Percentiles rank a stretch among this genome's conserved stretches.
Evolutionary conservation across 2,888 invertebrate genomes (phyloP).

Genomic region (Hololepta plana): DNA sequence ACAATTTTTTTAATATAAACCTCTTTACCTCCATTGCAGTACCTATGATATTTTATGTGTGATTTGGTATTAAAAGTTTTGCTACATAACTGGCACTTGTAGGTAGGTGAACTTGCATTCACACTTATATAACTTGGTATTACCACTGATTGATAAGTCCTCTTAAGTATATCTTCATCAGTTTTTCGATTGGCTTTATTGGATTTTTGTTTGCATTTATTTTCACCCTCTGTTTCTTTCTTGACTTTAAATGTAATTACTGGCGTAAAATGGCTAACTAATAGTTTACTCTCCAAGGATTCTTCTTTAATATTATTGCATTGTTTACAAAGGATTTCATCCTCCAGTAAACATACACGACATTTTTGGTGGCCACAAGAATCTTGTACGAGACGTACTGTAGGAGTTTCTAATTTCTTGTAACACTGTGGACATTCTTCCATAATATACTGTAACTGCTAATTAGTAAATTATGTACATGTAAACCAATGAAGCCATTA

Average conservation of each 20-base stretch:
- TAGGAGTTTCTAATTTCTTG: conserved; percentile 33
- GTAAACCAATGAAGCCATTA: no score
- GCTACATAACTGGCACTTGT: conserved; percentile 46
- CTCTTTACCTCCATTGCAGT: conserved; percentile 33
- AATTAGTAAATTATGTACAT: no score
- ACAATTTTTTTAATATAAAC: conserved; percentile 1
- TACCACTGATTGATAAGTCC: conserved; percentile 12
- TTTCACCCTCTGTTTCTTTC: conserved; percentile 12
- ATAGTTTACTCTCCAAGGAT: conserved; percentile 5
- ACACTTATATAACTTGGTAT: conserved; percentile 20
- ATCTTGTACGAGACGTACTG: conserved; percentile 49
- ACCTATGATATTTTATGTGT: conserved; percentile 44
- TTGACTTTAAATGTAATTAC: no score
- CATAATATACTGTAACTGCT: no score
- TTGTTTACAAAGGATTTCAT: conserved; percentile 43
- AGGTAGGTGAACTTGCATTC: conserved; percentile 33
- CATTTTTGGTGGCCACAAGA: conserved; percentile 62
- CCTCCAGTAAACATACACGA: conserved; percentile 47
- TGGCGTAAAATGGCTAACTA: no score
- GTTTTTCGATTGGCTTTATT: conserved; percentile 3
- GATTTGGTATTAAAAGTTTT: conserved; percentile 50
- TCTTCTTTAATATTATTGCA: conserved; percentile 23
- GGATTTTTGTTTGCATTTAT: conserved; percentile 9
- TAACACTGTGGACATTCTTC: conserved; percentile 32
- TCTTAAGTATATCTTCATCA: conserved; percentile 8